These are phyloP conservation scores for Pterostichus niger DNA, from an alignment of 2,888 invertebrate species.

Conservation along the genomic window DNA sequence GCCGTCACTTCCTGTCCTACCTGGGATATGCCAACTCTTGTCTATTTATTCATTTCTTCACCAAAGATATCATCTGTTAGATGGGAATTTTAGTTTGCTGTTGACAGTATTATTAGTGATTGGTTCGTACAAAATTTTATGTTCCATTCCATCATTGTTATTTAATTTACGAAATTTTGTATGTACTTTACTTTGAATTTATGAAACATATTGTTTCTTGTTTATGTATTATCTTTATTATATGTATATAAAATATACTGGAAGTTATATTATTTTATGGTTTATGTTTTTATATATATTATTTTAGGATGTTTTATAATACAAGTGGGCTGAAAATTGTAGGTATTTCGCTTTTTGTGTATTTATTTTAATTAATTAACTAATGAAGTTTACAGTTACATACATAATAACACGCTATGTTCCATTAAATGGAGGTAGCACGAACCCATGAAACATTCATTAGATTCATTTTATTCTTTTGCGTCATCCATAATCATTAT, in stretches of 20 bases:
- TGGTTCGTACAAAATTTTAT: constrained; percentile 26
- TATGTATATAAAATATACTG: constrained; percentile 45
- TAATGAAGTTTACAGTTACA: not conserved
- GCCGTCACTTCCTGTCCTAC: constrained; percentile 22
- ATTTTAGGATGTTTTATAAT: constrained; percentile 27
- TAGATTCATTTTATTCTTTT: no score
- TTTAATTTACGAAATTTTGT: constrained; percentile 11
- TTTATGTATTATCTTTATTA: constrained; percentile 47
- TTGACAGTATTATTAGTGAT: constrained; percentile 38
- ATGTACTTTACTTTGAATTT: constrained; percentile 37
- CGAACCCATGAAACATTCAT: no score
- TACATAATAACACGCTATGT: no score
- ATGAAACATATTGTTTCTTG: constrained; percentile 65
- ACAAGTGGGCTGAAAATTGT: not conserved
- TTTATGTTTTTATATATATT: constrained; percentile 12
- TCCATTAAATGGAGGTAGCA: no score
- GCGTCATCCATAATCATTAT: no score
- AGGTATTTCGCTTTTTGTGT: constrained; percentile 19
- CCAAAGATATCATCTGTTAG: constrained; percentile 44
- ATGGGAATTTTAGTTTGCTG: constrained; percentile 15
- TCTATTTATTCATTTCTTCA: constrained; percentile 15
- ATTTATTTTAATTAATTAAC: not conserved
- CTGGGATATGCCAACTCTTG: not conserved
- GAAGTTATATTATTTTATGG: constrained; percentile 22
- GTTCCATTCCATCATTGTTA: constrained; percentile 27